Conservation (phyloP, 2,797 vertebrate genomes). For the Dromococcyx pavoninus region DNA sequence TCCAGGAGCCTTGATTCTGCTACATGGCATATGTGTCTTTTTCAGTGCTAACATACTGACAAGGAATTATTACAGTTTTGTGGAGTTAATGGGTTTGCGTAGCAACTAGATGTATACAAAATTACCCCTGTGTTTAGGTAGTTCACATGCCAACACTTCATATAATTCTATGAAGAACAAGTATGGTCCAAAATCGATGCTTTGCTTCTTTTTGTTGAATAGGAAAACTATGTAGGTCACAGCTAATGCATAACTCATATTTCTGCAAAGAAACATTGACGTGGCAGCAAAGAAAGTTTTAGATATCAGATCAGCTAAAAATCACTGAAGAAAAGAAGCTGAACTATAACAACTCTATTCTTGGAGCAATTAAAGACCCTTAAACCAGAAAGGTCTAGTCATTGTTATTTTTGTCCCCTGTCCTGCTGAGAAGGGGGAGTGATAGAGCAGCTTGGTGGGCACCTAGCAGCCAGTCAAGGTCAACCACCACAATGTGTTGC, state of each 20-base stretch:
- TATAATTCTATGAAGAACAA: not conserved
- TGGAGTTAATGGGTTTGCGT: not conserved
- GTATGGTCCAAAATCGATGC: not conserved
- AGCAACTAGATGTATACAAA: not conserved
- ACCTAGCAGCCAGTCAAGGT: not conserved
- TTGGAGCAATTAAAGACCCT: not conserved
- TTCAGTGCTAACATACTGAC: not conserved
- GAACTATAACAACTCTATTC: not conserved
- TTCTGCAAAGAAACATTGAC: not conserved
- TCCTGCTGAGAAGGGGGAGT: not conserved
- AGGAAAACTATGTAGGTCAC: not conserved
- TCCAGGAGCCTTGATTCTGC: not conserved
- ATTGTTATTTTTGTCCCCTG: not conserved
- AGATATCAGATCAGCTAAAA: not conserved
- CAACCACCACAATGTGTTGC: accelerated
- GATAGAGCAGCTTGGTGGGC: not conserved
- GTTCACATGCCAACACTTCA: not conserved
- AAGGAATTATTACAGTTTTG: not conserved
- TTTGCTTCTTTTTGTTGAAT: not conserved
- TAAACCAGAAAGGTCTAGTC: not conserved
- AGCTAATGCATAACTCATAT: not conserved
- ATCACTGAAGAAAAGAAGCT: not conserved
- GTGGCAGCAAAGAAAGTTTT: not conserved
- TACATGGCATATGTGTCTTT: not conserved
- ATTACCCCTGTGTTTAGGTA: not conserved